Evolutionary conservation across 2,797 vertebrate genomes (phyloP).

Genomic region (Ciconia nigra): DNA sequence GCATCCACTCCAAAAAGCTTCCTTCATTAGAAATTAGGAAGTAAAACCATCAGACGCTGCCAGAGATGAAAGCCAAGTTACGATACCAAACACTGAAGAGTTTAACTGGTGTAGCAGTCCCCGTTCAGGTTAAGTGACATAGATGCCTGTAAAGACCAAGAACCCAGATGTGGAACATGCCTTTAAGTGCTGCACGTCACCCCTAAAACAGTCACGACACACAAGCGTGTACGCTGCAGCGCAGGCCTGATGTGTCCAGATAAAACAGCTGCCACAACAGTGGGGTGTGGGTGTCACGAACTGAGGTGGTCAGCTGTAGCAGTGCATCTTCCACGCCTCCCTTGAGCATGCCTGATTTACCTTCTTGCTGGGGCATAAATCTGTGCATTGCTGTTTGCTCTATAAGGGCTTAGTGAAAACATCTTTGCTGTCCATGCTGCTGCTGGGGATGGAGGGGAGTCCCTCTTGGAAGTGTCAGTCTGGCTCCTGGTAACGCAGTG

Average conservation of each 20-base stretch:
- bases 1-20: not conserved
- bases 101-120: not conserved
- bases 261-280: not conserved
- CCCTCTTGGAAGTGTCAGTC: not conserved
- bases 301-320: rapidly evolving
- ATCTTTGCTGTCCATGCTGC: not conserved
- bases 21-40: not conserved
- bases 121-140: rapidly evolving
- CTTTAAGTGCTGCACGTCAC: not conserved
- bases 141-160: not conserved
- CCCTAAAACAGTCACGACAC: no score
- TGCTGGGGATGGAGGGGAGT: not conserved
- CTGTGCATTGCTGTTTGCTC: not conserved
- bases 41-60: not conserved
- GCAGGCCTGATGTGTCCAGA: not conserved
- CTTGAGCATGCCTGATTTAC: not conserved
- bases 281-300: rapidly evolving
- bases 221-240: not conserved
- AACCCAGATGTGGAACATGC: not conserved
- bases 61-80: not conserved
- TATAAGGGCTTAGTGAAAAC: not conserved
- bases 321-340: not conserved
- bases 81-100: not conserved
- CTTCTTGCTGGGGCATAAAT: not conserved
- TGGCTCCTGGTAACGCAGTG: not conserved